Percentiles rank a stretch among this genome's conserved stretches.
Conservation (phyloP, 2,797 vertebrate genomes). For the Anguilla anguilla region DNA sequence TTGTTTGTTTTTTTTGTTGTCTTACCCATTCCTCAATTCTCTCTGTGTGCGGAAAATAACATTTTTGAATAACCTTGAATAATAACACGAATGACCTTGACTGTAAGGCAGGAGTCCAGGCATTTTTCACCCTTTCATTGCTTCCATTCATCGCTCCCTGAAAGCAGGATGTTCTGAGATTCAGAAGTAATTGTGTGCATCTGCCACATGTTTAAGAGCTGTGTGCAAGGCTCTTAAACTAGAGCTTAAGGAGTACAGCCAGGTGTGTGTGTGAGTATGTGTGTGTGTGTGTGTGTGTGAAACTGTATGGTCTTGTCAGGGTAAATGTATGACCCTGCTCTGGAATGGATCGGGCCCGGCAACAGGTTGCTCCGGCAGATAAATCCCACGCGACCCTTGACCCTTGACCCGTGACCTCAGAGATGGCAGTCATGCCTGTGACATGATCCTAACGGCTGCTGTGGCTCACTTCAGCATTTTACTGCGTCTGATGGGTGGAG, state of each 20-base stretch:
- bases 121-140: background rate
- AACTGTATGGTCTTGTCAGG: background rate
- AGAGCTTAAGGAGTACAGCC: too few species aligned
- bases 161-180: background rate
- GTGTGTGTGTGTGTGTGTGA: background rate
- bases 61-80: background rate
- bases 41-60: background rate
- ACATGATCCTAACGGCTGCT: background rate
- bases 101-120: background rate
- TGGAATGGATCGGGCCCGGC: too few species aligned
- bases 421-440: background rate
- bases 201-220: background rate
- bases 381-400: background rate
- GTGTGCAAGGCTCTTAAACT: too few species aligned
- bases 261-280: background rate
- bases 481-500: too few species aligned
- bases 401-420: background rate
- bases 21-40: background rate
- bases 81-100: background rate
- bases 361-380: background rate
- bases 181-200: too few species aligned
- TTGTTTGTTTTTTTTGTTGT: background rate
- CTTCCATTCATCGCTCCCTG: background rate
- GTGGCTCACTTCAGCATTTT: background rate
- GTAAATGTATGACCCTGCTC: background rate